These are phyloP conservation scores for Tretioscincus oriximinensis DNA, from an alignment of 2,113 vertebrate species.

Conservation along the genomic window DNA sequence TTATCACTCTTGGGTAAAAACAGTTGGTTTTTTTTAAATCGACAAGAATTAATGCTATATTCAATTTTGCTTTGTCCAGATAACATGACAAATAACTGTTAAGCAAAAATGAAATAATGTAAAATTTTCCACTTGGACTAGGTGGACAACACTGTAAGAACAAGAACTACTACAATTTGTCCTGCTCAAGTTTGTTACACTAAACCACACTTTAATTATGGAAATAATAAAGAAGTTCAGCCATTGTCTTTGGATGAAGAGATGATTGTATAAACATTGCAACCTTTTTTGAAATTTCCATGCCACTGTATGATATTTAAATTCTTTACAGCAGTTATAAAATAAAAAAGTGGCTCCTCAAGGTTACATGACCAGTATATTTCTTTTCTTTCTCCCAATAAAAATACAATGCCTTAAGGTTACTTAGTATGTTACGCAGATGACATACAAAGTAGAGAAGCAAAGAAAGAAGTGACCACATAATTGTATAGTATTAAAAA, in stretches of 20 bases:
- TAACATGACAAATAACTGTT: neutral
- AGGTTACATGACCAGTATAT: conserved; percentile 34
- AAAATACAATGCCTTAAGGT: conserved; percentile 41
- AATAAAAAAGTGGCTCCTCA: conserved; percentile 43
- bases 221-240: neutral
- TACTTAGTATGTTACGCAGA: conserved; percentile 34
- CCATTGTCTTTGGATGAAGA: conserved; percentile 64
- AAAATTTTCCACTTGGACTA: neutral
- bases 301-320: conserved; percentile 54
- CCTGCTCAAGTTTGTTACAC: neutral
- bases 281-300: conserved; percentile 6
- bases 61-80: neutral
- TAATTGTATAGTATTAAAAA: conserved; percentile 47
- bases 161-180: neutral
- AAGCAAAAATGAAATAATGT: neutral
- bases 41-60: neutral
- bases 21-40: neutral
- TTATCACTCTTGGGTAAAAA: neutral
- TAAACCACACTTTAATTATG: neutral
- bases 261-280: conserved; percentile 53
- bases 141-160: neutral
- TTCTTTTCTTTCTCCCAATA: conserved; percentile 35
- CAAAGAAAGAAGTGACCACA: neutral
- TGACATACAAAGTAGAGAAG: conserved; percentile 34
- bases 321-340: conserved; percentile 41